phyloP scores from a whole-genome alignment of 2,888 invertebrate genomes.

The Thyatira batis region DNA sequence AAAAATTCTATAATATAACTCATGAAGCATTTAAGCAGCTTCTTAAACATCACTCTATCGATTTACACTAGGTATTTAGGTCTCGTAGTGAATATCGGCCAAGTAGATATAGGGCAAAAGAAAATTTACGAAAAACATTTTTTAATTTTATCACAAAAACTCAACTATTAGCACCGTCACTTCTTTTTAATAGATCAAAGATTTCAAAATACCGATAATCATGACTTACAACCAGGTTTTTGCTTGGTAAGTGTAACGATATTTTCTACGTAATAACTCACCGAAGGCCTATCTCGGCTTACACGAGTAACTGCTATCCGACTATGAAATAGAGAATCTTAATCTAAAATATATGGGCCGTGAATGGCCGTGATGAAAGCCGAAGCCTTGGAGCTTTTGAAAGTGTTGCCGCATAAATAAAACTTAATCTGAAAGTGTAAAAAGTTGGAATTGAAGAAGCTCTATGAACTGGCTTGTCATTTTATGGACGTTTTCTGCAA shows the following conservation, averaged over 20 bases:
- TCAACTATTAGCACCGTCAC: not conserved
- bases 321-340: not conserved
- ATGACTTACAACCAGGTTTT: not conserved
- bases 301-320: not conserved
- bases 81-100: too few species aligned
- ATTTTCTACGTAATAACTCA: not conserved
- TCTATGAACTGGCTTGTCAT: too few species aligned
- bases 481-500: too few species aligned
- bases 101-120: not conserved
- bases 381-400: not conserved
- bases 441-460: not conserved
- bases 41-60: too few species aligned
- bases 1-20: too few species aligned
- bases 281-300: not conserved
- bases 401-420: not conserved
- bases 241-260: not conserved
- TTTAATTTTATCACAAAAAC: not conserved
- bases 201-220: not conserved
- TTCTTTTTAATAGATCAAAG: not conserved
- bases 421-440: too few species aligned
- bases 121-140: not conserved
- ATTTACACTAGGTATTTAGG: too few species aligned
- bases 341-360: not conserved
- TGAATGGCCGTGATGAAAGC: not conserved
- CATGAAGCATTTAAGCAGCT: too few species aligned